Evolutionary conservation across 2,888 invertebrate species (phyloP).

Genomic region (Tricholauxania praeusta): DNA sequence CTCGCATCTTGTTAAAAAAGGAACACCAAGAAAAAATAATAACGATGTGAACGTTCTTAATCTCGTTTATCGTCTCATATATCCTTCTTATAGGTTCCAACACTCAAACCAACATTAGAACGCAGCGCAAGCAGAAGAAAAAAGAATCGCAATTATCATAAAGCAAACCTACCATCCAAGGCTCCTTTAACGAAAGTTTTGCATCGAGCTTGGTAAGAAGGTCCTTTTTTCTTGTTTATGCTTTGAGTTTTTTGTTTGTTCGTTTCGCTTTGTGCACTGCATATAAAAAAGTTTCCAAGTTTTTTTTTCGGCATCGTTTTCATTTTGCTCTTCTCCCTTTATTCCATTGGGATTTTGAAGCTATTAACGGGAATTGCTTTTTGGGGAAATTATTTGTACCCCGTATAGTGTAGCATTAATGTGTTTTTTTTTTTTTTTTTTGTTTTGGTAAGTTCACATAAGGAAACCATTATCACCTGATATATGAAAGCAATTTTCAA

Average conservation of each 20-base stretch:
- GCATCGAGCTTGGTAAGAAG: constrained; percentile 49
- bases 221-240: constrained; percentile 51
- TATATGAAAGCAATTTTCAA: constrained; percentile 63
- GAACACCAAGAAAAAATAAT: constrained; percentile 2
- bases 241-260: constrained; percentile 19
- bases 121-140: constrained; percentile 27
- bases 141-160: constrained; percentile 55
- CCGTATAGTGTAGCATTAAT: constrained; percentile 55
- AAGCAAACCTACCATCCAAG: constrained; percentile 48
- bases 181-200: constrained; percentile 36
- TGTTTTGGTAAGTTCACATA: constrained; percentile 66
- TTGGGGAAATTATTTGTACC: constrained; percentile 62
- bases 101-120: constrained; percentile 15
- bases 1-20: constrained; percentile 41
- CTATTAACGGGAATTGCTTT: constrained; percentile 65
- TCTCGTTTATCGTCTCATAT: constrained; percentile 59
- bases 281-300: constrained; percentile 45
- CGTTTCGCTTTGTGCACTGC: constrained; percentile 37
- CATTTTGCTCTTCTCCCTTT: constrained; percentile 50
- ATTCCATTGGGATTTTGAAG: constrained; percentile 61
- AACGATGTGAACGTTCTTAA: constrained; percentile 50
- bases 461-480: constrained; percentile 66
- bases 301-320: constrained; percentile 47
- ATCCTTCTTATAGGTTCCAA: constrained; percentile 49
- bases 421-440: constrained; percentile 58